These are phyloP conservation scores for Reticulitermes speratus DNA, from an alignment of 1,140 invertebrate species.

Conservation along the genomic window DNA sequence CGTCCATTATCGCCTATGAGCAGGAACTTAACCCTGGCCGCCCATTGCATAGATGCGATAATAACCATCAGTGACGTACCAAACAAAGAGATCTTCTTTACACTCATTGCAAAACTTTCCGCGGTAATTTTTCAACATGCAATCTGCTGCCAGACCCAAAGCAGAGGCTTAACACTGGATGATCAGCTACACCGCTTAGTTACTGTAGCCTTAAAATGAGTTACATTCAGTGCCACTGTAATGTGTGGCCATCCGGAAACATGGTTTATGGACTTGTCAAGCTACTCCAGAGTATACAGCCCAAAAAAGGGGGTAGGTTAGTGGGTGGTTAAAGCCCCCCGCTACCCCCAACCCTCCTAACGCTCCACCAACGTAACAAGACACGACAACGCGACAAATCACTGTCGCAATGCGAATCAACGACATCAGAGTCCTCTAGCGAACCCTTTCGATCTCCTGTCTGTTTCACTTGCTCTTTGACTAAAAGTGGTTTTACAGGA, in stretches of 20 bases:
- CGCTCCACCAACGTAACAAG: slow-evolving; percentile 22
- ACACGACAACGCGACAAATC: slow-evolving; percentile 34
- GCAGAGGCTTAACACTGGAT: not conserved
- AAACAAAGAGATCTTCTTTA: too few relatives aligned
- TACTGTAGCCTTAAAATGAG: not conserved
- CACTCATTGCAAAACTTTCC: too few relatives aligned
- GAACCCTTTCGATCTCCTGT: too few relatives aligned
- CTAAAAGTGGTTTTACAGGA: not conserved
- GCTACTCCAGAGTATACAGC: not conserved
- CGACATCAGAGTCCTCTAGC: slow-evolving; percentile 17
- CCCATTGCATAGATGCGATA: too few relatives aligned
- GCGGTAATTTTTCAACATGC: not conserved
- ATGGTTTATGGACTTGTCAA: slow-evolving; percentile 34
- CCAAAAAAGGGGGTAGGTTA: slow-evolving; percentile 12
- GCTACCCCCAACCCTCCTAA: slow-evolving; percentile 19
- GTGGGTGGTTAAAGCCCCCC: slow-evolving; percentile 5
- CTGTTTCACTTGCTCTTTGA: not conserved
- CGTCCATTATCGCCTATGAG: too few relatives aligned
- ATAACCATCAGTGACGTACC: too few relatives aligned
- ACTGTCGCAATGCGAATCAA: slow-evolving; percentile 29
- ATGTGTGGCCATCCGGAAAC: slow-evolving; percentile 32
- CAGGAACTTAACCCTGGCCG: too few relatives aligned
- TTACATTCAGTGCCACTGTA: slow-evolving; percentile 11
- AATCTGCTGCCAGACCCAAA: not conserved
- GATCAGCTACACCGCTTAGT: not conserved